Percentiles rank a stretch among this genome's conserved stretches.
These are phyloP conservation scores for Albula glossodonta DNA, from an alignment of 2,113 vertebrate species.

Conservation along the genomic window DNA sequence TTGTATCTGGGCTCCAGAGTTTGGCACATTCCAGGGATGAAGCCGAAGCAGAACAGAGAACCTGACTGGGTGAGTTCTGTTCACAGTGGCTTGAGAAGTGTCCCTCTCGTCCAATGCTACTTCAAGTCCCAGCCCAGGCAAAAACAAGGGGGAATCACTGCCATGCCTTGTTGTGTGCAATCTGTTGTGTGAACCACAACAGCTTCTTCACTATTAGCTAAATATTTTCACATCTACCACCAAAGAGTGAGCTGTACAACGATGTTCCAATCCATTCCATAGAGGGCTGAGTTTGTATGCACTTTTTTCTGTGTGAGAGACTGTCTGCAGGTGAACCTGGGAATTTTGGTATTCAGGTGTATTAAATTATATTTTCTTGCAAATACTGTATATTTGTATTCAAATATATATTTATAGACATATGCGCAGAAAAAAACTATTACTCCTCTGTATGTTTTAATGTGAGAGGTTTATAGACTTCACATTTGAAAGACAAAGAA, in stretches of 20 bases:
- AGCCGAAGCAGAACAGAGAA: background rate
- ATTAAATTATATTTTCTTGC: conserved; percentile 25
- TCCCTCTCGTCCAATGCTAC: background rate
- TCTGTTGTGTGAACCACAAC: background rate
- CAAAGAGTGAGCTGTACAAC: background rate
- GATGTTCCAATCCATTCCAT: background rate
- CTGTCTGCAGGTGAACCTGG: conserved; percentile 3
- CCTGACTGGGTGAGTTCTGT: conserved; percentile 1
- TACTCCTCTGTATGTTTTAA: conserved; percentile 55
- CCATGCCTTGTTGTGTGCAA: background rate
- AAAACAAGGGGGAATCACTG: background rate
- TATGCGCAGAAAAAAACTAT: conserved; percentile 37
- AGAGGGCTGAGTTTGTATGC: background rate
- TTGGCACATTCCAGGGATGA: background rate
- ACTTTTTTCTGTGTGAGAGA: conserved; percentile 1
- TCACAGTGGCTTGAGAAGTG: background rate
- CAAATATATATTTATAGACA: conserved; percentile 16
- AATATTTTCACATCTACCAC: background rate
- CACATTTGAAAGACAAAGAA: conserved; percentile 48
- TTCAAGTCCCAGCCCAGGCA: background rate
- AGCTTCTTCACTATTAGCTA: background rate
- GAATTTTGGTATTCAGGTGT: conserved; percentile 11
- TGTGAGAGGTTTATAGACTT: conserved; percentile 50
- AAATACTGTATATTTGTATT: conserved; percentile 47
- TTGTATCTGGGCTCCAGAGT: background rate